These are phyloP conservation scores for Drosophila mimetica DNA, from an alignment of 2,888 invertebrate genomes.

Conservation along the genomic window DNA sequence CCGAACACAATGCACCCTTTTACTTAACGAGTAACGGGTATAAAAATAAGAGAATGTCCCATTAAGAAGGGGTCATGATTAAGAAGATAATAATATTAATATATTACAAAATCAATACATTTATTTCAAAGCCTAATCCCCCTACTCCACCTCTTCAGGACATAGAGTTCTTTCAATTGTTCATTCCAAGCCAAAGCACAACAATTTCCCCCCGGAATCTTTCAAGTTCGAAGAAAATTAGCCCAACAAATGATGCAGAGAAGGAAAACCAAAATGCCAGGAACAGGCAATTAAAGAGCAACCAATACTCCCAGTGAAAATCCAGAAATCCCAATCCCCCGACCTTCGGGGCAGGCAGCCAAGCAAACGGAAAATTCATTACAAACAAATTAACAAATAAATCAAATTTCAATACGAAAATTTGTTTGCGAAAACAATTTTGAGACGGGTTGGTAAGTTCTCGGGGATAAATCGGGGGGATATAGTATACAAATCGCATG, in stretches of 20 bases:
- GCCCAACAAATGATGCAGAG: slow-evolving; percentile 73
- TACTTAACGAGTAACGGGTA: too few relatives aligned
- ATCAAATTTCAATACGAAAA: slow-evolving; percentile 84
- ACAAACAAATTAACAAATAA: slow-evolving; percentile 85
- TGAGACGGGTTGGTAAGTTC: slow-evolving; percentile 60
- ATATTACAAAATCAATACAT: neutral
- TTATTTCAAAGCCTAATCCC: neutral
- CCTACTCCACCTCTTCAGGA: neutral
- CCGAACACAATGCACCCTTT: too few relatives aligned
- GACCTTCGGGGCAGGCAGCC: slow-evolving; percentile 51
- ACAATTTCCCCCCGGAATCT: slow-evolving; percentile 16
- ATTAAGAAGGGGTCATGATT: too few relatives aligned
- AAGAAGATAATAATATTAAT: neutral
- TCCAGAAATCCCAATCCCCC: slow-evolving; percentile 30
- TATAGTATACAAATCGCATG: slow-evolving; percentile 55
- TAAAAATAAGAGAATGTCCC: too few relatives aligned
- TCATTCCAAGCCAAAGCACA: slow-evolving; percentile 63
- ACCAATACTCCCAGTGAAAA: slow-evolving; percentile 28
- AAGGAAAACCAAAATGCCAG: slow-evolving; percentile 63
- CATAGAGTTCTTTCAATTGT: slow-evolving; percentile 52
- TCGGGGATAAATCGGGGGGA: neutral
- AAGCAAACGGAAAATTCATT: slow-evolving; percentile 81
- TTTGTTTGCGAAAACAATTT: slow-evolving; percentile 83
- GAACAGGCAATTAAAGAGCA: slow-evolving; percentile 72
- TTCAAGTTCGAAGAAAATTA: slow-evolving; percentile 58